Evolutionary conservation across 2,797 vertebrate species (phyloP), one percentile per base, ranked within the genome.

Genomic region (Periparus ater): DNA sequence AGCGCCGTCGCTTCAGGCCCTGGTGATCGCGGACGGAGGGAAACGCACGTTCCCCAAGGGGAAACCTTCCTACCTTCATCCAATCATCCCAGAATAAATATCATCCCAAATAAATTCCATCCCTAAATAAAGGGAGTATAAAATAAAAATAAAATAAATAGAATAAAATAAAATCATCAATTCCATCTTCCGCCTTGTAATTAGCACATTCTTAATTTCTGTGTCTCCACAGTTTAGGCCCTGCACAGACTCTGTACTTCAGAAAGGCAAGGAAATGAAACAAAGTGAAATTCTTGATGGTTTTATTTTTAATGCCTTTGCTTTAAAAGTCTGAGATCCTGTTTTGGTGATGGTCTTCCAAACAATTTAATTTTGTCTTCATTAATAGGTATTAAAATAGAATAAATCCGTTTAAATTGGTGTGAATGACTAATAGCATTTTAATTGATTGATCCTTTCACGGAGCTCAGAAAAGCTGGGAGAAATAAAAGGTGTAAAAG

Each of bases 21-120:
- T 10, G 3, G 8, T 45, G 44, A 2, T 34, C 18, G 8, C 2
- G 27, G 27, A 18, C 4, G 5, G 6, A 6, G 36, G 25, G 17
- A 75, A 72, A 60, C 5, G 10, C 4, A 42, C 7, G 1, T 25
- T 55, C 74, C 11, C 1, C 13, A 7, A 44, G 11, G 55, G 61
- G 9, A 71, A 78, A 47, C 10, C 51, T 2, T 38, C 42, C n/a
- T 5, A 3, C 5, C 11, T 66, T n/a, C 18, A 16, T 20, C 17
- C 23, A 9, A 3, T 17, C 42, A 13, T 13, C 53, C 62, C 3
- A 30, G 66, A 71, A 21, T 11, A 44, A 57, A 57, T 36, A 9
- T 10, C 36, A 36, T 36, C 8, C 36, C 36, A 36, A 36, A 36
- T 36, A 36, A 36, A 36, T 36, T 36, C 17, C 42, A 16, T 13